These are phyloP conservation scores for Podarcis muralis DNA, from an alignment of 2,113 vertebrate species.

Conservation along the genomic window DNA sequence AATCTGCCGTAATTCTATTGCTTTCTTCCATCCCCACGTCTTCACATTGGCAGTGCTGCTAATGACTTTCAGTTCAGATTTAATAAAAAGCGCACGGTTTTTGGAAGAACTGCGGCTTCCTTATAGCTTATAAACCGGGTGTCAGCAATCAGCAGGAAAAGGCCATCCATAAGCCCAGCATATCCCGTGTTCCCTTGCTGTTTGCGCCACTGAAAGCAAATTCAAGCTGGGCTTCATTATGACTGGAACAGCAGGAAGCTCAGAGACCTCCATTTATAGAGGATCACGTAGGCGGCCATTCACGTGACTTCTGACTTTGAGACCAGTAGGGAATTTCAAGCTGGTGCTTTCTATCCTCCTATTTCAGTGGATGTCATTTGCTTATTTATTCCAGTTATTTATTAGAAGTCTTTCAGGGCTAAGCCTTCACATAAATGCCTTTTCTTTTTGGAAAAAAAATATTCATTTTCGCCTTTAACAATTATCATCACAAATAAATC, in stretches of 20 bases:
- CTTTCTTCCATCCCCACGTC: constrained; percentile 23
- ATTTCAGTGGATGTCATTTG: background rate
- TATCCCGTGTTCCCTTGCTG: constrained; percentile 28
- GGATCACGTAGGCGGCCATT: constrained; percentile 7
- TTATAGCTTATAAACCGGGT: constrained; percentile 14
- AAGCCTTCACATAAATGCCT: background rate
- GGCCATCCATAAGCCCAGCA: constrained; percentile 8
- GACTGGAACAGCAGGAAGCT: background rate
- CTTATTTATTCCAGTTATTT: background rate
- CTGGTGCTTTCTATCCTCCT: background rate
- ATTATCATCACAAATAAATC: no score
- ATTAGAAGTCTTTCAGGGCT: no score
- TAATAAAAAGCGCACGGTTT: background rate
- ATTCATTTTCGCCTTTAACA: no score
- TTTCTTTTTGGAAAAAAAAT: no score
- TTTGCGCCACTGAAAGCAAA: constrained; percentile 2
- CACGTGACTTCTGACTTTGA: constrained; percentile 25
- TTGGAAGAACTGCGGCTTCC: constrained; percentile 35
- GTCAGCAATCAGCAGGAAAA: constrained; percentile 34
- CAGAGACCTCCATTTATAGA: constrained; percentile 4
- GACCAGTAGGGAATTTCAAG: background rate
- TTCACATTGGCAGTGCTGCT: constrained; percentile 1
- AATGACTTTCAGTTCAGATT: constrained; percentile 14
- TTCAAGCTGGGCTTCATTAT: background rate
- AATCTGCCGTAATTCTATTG: constrained; percentile 5